Percentiles rank a stretch among this genome's conserved stretches.
Evolutionary conservation across 2,113 vertebrate species (phyloP).

Genomic region (Sylvilagus bachmani): DNA sequence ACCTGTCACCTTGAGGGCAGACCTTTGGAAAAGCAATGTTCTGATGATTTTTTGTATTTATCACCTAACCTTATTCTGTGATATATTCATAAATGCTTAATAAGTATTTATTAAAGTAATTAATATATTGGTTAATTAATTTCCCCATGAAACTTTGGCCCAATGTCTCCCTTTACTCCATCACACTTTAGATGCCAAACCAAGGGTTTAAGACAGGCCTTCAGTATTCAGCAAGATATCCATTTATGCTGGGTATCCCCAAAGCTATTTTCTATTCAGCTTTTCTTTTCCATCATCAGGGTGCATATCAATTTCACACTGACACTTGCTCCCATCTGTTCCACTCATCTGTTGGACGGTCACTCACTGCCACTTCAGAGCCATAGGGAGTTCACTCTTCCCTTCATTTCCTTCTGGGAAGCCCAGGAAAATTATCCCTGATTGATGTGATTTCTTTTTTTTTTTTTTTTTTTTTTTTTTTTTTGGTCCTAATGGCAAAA

Average conservation of each 20-base stretch:
- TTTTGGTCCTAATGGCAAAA: constrained; percentile 77
- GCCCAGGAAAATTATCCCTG: constrained; percentile 73
- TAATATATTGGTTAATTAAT: constrained; percentile 5
- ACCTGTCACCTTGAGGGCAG: neutral
- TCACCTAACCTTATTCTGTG: neutral
- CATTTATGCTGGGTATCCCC: neutral
- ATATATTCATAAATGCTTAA: neutral
- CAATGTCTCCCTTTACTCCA: neutral
- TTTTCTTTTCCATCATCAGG: constrained; percentile 57
- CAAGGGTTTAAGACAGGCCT: neutral
- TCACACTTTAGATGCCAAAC: constrained; percentile 23
- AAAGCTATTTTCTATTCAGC: neutral
- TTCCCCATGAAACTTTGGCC: neutral
- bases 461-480: constrained; percentile 74
- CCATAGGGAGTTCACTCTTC: constrained; percentile 67
- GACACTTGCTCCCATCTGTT: constrained; percentile 79
- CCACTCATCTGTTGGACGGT: constrained; percentile 69
- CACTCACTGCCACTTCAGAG: constrained; percentile 67
- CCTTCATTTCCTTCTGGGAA: constrained; percentile 65
- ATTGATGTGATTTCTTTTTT: constrained; percentile 77
- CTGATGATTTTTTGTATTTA: neutral
- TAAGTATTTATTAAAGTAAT: neutral
- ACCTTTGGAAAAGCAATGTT: neutral
- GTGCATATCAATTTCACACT: constrained; percentile 63
- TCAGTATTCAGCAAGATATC: neutral